These are phyloP conservation scores for Eumeta japonica DNA, from an alignment of 1,140 invertebrate genomes.

Conservation along the genomic window DNA sequence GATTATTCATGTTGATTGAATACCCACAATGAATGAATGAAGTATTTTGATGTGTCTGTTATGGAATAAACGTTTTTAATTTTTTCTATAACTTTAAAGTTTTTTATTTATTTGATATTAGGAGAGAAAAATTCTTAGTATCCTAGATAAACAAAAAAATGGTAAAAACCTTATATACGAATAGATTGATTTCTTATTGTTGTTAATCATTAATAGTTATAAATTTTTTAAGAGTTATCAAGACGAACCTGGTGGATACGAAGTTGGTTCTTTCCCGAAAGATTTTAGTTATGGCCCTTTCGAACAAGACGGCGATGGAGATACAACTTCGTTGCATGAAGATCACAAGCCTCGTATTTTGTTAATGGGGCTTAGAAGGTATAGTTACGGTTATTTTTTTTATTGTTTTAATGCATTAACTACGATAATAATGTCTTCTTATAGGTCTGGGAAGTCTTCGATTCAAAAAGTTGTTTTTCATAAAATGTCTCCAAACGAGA, in stretches of 20 bases:
- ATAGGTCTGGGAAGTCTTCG: slow-evolving; percentile 98
- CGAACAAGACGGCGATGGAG: slow-evolving; percentile 63
- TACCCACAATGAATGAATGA: too few species aligned
- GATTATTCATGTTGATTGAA: too few species aligned
- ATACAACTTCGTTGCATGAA: slow-evolving; percentile 58
- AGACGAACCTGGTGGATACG: slow-evolving; percentile 64
- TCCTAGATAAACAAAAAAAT: too few species aligned
- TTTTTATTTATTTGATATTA: too few species aligned
- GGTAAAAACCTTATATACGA: too few species aligned
- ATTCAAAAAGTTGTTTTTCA: slow-evolving; percentile 99
- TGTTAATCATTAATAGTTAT: too few species aligned
- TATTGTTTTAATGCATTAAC: neutral
- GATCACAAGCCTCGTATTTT: slow-evolving; percentile 90
- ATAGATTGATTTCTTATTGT: too few species aligned
- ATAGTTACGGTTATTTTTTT: slow-evolving; percentile 3
- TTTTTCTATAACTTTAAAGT: too few species aligned
- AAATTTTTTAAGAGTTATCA: slow-evolving; percentile 64
- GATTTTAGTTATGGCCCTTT: slow-evolving; percentile 90
- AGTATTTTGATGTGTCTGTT: too few species aligned
- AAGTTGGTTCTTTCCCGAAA: slow-evolving; percentile 85
- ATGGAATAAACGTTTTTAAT: too few species aligned
- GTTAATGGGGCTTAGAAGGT: slow-evolving; percentile 93
- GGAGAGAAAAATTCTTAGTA: too few species aligned
- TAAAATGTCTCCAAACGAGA: slow-evolving; percentile 99
- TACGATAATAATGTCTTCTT: slow-evolving; percentile 20